Evolutionary conservation across 64 coral and sea anemone genomes (phyloP).

Genomic region (Pocillopora verrucosa): DNA sequence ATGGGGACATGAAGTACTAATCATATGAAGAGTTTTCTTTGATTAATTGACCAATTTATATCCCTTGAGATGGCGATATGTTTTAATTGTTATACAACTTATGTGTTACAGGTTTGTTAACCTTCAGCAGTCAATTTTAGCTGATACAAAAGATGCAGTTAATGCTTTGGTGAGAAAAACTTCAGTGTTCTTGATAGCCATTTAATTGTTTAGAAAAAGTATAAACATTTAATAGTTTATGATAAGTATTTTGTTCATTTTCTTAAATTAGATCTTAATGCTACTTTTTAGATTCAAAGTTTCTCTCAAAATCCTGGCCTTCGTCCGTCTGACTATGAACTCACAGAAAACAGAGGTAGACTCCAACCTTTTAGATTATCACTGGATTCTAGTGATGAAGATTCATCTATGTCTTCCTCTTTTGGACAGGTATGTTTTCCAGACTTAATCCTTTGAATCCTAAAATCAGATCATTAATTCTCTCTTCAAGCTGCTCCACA

Average conservation of each 20-base stretch:
- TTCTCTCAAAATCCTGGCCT: slow-evolving; percentile 61
- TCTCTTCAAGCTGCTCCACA: too few species aligned
- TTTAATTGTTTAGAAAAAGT: background rate
- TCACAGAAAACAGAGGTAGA: slow-evolving; percentile 76
- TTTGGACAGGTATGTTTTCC: slow-evolving; percentile 73
- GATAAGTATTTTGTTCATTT: too few species aligned
- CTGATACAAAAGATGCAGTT: slow-evolving; percentile 85
- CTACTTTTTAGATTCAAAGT: slow-evolving; percentile 62
- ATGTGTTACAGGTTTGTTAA: slow-evolving; percentile 54
- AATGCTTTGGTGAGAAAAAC: slow-evolving; percentile 68
- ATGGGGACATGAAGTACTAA: too few species aligned
- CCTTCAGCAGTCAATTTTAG: slow-evolving; percentile 82
- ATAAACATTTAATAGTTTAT: background rate
- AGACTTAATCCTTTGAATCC: background rate
- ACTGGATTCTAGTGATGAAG: slow-evolving; percentile 89
- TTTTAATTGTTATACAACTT: background rate
- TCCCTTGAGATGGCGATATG: too few species aligned
- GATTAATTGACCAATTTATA: too few species aligned
- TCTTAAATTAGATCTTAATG: too few species aligned
- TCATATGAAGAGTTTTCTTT: too few species aligned
- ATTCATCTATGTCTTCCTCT: slow-evolving; percentile 84
- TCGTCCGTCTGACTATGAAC: slow-evolving; percentile 80
- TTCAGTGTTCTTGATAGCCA: background rate
- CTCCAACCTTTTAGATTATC: slow-evolving; percentile 63
- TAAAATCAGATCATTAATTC: background rate